Base-by-base conservation (phyloP, 2,797 vertebrate genomes). In the Ctenopoma kingsleyae region DNA sequence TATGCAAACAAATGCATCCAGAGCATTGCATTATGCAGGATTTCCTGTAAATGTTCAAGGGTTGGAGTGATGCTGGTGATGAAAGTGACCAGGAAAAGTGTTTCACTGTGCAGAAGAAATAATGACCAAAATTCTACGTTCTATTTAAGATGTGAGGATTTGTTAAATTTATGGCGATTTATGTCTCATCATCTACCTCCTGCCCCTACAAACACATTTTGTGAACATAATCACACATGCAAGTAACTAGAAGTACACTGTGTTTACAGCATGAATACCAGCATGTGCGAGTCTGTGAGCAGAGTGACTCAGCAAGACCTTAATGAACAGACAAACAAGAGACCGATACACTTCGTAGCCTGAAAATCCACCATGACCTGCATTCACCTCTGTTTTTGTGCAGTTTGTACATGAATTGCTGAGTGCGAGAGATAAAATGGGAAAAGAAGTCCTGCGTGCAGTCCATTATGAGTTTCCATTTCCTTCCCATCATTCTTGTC, bases 401-500 rank as follows among this genome's bases (percentile, higher is more conserved):
- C 46, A 54, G 52, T 60, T 76, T 65, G 55, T 71, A 78, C 62
- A 50, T 15, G 6, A 67, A 78, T 50, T 43, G 40, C 68, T 41
- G 57, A 48, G 47, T 20, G 27, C 17, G 56, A 58, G 36, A 46
- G 50, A 43, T 20, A 56, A 52, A 69, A 59, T 51, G 5, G 55
- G 30, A 30, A 63, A 59, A 57, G 47, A 66, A 71, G 56, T 63
- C 12, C 46, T 55, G 72, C 44, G 74, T 55, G 67, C 62, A 69
- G 67, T 84, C 83, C 74, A 88, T 90, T 89, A 87, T 76, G 75
- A 72, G 68, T 58, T 80, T 81, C 78, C 53, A 80, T 86, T 82
- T 83, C 80, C 71, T 64, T 71, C 61, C 78, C 78, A 74, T 88
- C 84, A 60, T 65, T 72, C 66, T 59, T 55, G 71, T 80, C 72